These are phyloP conservation scores for Heliconius hermathena DNA, from an alignment of 1,140 invertebrate genomes.

Conservation along the genomic window DNA sequence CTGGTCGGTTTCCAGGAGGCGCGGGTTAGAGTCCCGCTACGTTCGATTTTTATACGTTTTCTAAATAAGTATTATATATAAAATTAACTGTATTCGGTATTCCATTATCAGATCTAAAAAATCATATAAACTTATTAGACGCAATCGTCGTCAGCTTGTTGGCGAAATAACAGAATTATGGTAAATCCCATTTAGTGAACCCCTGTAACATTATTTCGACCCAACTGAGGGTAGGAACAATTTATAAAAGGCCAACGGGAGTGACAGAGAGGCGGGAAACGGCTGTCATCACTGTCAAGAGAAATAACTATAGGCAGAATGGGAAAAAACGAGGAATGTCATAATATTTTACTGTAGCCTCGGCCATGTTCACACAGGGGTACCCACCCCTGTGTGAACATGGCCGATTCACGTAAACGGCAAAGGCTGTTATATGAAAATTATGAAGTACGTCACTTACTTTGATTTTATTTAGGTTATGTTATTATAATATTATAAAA, in stretches of 20 bases:
- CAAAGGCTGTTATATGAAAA: constrained; percentile 7
- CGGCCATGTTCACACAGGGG: constrained; percentile 46
- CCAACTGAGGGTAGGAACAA: constrained; percentile 62
- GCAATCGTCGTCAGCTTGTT: constrained; percentile 49
- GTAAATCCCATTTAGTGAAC: constrained; percentile 68
- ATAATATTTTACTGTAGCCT: constrained; percentile 65
- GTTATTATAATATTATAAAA: not conserved
- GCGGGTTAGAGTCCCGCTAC: too few relatives aligned
- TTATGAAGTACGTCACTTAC: not conserved
- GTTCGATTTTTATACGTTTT: too few relatives aligned
- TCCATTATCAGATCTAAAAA: not conserved
- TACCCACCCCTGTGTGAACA: too few relatives aligned
- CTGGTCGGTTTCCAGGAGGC: too few relatives aligned
- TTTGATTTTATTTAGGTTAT: not conserved
- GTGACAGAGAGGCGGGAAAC: constrained; percentile 70
- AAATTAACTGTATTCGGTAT: not conserved
- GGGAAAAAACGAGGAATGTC: constrained; percentile 68
- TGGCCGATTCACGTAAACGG: constrained; percentile 2
- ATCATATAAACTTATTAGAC: constrained; percentile 30
- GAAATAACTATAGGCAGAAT: constrained; percentile 64
- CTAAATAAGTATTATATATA: not conserved
- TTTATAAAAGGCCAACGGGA: constrained; percentile 69
- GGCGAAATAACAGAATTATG: constrained; percentile 70
- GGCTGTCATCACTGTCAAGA: constrained; percentile 70
- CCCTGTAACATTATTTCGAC: constrained; percentile 63